Base-by-base conservation (phyloP, 2,113 vertebrate genomes). In the Mesoclemmys tuberculata region DNA sequence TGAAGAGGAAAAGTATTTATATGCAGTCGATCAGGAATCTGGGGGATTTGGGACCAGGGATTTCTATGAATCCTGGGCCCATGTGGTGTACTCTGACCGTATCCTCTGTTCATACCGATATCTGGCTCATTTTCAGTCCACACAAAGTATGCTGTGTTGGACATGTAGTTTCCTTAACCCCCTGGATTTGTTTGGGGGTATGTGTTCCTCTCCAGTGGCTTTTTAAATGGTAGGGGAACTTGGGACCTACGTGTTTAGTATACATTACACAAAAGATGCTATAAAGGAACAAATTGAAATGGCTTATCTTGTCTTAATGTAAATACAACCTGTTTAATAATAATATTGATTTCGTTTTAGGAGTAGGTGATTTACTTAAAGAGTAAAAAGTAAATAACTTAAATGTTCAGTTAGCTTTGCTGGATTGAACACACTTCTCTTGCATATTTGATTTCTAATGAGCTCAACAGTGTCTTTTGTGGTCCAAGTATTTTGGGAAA, bases 401-500 rank as follows among this genome's bases (percentile, higher is more conserved):
- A 95, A 93, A 96, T 78, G 56, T 91, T 92, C 82, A 6, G 31
- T 95, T 95, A 95, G 85, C 89, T 94, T 78, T 78, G 64, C 64
- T 64, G 91, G 75, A 41, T 1, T 5, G 52, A 85, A 26, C 46
- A 35, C 41, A 4, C 64, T 48, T 75, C 35, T 85, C 90, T 82
- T 52, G 48, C 0, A 0, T 79, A n/a, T 87, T 88, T 93, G 89
- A 55, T 85, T 55, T 16, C 31, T 38, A 77, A 84, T 90, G 85
- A 5, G 12, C 5, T 82, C 74, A 51, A 11, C 55, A 92, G 83
- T 92, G 71, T 83, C 89, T 92, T 14, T 8, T 85, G 38, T 38
- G 13, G 74, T 93, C 64, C 46, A 71, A 6, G 22, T 35, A 1
- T 12, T 10, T 21, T 49, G 4, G 78, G 71, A 84, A 80, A 52